Percentiles rank a stretch among this genome's conserved stretches.
Conservation (phyloP, 64 coral and sea anemone species). For the Orbicella faveolata region DNA sequence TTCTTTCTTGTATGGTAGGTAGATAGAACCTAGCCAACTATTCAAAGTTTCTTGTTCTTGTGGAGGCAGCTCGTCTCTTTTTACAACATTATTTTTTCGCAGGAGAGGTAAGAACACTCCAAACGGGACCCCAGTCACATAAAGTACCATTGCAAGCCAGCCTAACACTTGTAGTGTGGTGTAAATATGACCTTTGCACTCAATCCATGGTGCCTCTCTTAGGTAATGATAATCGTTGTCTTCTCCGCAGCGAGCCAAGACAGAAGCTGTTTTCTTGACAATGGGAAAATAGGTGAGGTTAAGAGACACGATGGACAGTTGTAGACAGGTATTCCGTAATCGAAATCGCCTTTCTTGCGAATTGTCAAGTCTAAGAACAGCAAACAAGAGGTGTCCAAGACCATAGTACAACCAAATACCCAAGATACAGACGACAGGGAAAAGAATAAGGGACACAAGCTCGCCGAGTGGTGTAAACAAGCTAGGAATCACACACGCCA, state of each 20-base stretch:
- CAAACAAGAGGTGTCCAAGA: slow-evolving; percentile 4
- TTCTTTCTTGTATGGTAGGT: slow-evolving; percentile 55
- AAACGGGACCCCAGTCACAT: slow-evolving; percentile 62
- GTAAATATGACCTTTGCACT: slow-evolving; percentile 39
- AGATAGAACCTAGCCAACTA: slow-evolving; percentile 61
- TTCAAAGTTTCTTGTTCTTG: slow-evolving; percentile 51
- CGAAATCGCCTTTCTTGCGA: background rate
- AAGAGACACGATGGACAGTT: slow-evolving; percentile 67
- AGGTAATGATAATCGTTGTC: slow-evolving; percentile 32
- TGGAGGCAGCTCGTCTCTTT: background rate
- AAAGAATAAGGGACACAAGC: slow-evolving; percentile 33
- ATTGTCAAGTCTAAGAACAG: slow-evolving; percentile 15
- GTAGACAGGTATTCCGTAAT: slow-evolving; percentile 27
- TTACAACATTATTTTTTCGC: background rate
- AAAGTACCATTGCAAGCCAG: slow-evolving; percentile 25
- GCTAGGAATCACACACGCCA: slow-evolving; percentile 57
- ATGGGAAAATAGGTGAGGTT: slow-evolving; percentile 88
- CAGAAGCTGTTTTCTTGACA: slow-evolving; percentile 52
- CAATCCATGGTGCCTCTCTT: slow-evolving; percentile 67
- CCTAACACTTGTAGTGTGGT: slow-evolving; percentile 27
- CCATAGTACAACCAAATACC: slow-evolving; percentile 29
- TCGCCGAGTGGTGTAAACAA: slow-evolving; percentile 77
- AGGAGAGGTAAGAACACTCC: slow-evolving; percentile 63
- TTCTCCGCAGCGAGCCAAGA: slow-evolving; percentile 54
- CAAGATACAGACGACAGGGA: slow-evolving; percentile 36